Percentiles rank a stretch among this genome's conserved stretches.
Evolutionary conservation across 2,888 invertebrate species (phyloP).

Genomic region (Hirtodrosophila confusa): DNA sequence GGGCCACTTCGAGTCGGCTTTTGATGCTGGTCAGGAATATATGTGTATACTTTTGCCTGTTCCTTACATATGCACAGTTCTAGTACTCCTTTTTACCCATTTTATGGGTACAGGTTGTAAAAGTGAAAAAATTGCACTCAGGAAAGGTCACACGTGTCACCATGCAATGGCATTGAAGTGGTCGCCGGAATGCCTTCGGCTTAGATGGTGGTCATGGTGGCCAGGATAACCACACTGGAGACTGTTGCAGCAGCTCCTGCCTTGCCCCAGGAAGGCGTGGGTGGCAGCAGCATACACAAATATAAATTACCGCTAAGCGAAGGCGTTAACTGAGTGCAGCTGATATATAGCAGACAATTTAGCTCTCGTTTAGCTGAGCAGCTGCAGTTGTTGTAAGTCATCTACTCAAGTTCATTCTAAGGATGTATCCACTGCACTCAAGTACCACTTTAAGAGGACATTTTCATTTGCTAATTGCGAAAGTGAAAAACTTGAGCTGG

Average conservation of each 20-base stretch:
- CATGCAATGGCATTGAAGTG: constrained; percentile 9
- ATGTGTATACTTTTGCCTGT: too few relatives aligned
- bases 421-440: constrained; percentile 6
- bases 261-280: constrained; percentile 46
- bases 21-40: too few relatives aligned
- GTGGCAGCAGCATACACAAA: constrained; percentile 39
- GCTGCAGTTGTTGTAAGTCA: constrained; percentile 14
- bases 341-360: constrained; percentile 55
- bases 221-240: constrained; percentile 30
- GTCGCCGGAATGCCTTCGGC: constrained; percentile 16
- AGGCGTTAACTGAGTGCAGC: constrained; percentile 16
- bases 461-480: constrained; percentile 30
- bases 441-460: constrained; percentile 6
- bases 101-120: not conserved
- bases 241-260: constrained; percentile 57
- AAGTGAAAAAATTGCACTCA: constrained; percentile 38
- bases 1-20: too few relatives aligned
- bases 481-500: not conserved
- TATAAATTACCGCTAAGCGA: constrained; percentile 40
- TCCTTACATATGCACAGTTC: too few relatives aligned
- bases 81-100: too few relatives aligned
- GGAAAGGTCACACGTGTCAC: constrained; percentile 36
- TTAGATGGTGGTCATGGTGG: constrained; percentile 12
- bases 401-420: constrained; percentile 5
- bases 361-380: constrained; percentile 16